A percentile compares a stretch with the other conserved stretches of the same genome.
These are phyloP conservation scores for Morone saxatilis DNA, from an alignment of 2,113 vertebrate genomes.

Conservation along the genomic window DNA sequence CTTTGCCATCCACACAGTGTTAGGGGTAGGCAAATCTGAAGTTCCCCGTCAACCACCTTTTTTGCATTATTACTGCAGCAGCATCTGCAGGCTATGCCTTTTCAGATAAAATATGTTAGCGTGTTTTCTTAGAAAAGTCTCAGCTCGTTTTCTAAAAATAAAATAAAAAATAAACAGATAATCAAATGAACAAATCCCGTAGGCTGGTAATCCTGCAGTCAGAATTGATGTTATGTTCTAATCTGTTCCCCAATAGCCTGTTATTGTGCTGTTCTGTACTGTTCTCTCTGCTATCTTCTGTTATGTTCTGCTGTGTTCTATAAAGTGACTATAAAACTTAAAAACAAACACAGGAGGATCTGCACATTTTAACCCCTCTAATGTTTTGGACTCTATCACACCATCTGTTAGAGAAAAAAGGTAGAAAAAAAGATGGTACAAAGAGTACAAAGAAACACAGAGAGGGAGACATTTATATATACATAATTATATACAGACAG, in stretches of 20 bases:
- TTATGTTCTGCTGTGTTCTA: conserved; percentile 19
- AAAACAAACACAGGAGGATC: conserved; percentile 46
- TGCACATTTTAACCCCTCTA: conserved; percentile 62
- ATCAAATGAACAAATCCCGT: neutral
- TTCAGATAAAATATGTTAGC: neutral
- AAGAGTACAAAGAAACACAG: conserved; percentile 29
- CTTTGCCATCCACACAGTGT: conserved; percentile 40
- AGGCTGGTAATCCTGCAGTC: neutral
- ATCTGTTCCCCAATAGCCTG: conserved; percentile 5
- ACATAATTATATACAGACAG: conserved; percentile 39
- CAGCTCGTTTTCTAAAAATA: neutral
- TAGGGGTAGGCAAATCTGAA: conserved; percentile 31
- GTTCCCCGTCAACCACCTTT: conserved; percentile 26
- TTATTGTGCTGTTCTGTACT: conserved; percentile 19
- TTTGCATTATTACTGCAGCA: conserved; percentile 29
- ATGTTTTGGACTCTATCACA: conserved; percentile 45
- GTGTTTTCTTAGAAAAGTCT: neutral
- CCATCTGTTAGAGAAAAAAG: conserved; percentile 63
- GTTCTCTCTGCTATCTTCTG: conserved; percentile 6
- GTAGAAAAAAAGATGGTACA: conserved; percentile 22
- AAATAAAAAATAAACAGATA: neutral
- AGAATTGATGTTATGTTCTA: neutral
- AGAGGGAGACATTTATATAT: conserved; percentile 38
- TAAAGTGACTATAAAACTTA: conserved; percentile 41
- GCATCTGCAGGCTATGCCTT: neutral